Base-by-base conservation (phyloP, 2,888 invertebrate genomes). In the Drosophila suboccidentalis region DNA sequence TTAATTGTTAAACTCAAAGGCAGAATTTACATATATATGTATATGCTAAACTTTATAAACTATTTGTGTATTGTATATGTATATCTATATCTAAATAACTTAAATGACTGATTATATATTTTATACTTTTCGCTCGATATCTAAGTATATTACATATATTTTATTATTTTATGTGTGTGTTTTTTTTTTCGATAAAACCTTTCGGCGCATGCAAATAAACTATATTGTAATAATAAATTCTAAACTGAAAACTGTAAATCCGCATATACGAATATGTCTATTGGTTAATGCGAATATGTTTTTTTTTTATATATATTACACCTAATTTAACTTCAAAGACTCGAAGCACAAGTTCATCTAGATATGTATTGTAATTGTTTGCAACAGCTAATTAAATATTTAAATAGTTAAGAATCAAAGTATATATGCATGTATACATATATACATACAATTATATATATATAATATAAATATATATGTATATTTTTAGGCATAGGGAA, bases 61-160 rank as follows among this genome's bases (percentile, higher is more conserved):
- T 71, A 51, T 59, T 60, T 79, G 64, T 68, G 51, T 67, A 65
- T 62, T 85, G 68, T 80, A 62, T 75, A 58, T 83, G 69, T 69
- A 87, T 81, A 66, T 55, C 43, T 74, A 50, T 46, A 58, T 58
- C 63, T 63, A 50, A 81, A 82, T 66, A 85, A 84, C 87, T 75
- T 84, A 72, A 83, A 88, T 83, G 83, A 84, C 83, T 84, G 83
- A 84, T 84, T 84, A 88, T 86, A 80, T 84, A 86, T 88, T 86
- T 58, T 58, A 58, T 58, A 58, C 46, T 47, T 88, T 77, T 88
- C 65, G 70, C 75, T 74, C 82, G 57, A 72, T 70, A 58, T 46
- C 43, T 61, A 44, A 54, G 44, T 65, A 71, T 41, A 57, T 63
- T 64, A 63, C 62, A 75, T 47, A 69, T 38, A 70, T 50, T 60